phyloP scores from a whole-genome alignment of 2,888 invertebrate genomes.

The Yponomeuta cagnagella region DNA sequence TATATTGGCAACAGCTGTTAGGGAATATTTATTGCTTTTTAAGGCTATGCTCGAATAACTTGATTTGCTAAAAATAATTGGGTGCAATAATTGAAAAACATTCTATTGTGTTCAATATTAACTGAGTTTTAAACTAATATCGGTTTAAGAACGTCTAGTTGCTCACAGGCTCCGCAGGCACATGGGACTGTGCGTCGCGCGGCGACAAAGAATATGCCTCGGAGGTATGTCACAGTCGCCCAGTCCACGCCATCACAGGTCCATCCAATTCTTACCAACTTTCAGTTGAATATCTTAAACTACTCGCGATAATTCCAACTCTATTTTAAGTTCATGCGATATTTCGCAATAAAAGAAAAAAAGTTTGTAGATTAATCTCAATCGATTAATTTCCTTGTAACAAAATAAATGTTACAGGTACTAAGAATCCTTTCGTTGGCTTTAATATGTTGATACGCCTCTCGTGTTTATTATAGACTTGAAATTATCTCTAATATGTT shows the following conservation, averaged over 20 bases:
- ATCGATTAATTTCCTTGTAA: not conserved
- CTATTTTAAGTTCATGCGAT: slow-evolving; percentile 1
- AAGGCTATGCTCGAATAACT: too few relatives aligned
- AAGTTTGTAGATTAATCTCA: not conserved
- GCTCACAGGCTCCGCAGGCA: too few relatives aligned
- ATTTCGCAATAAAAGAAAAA: not conserved
- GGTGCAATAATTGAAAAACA: too few relatives aligned
- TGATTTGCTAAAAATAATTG: too few relatives aligned
- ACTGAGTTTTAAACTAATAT: too few relatives aligned
- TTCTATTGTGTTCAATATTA: too few relatives aligned
- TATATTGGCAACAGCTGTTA: not conserved
- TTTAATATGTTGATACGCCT: not conserved
- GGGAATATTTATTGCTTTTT: not conserved
- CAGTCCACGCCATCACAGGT: not conserved
- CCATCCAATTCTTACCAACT: not conserved
- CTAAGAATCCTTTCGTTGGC: not conserved
- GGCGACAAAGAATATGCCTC: too few relatives aligned
- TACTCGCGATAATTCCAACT: not conserved
- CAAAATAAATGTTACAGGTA: not conserved
- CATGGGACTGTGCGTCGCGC: too few relatives aligned
- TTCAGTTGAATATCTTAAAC: not conserved
- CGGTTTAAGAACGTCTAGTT: too few relatives aligned
- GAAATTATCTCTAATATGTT: not conserved
- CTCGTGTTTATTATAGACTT: slow-evolving; percentile 1
- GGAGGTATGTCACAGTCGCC: not conserved